These are phyloP conservation scores for Ypsolopha sequella DNA, from an alignment of 2,888 invertebrate genomes.

Conservation along the genomic window DNA sequence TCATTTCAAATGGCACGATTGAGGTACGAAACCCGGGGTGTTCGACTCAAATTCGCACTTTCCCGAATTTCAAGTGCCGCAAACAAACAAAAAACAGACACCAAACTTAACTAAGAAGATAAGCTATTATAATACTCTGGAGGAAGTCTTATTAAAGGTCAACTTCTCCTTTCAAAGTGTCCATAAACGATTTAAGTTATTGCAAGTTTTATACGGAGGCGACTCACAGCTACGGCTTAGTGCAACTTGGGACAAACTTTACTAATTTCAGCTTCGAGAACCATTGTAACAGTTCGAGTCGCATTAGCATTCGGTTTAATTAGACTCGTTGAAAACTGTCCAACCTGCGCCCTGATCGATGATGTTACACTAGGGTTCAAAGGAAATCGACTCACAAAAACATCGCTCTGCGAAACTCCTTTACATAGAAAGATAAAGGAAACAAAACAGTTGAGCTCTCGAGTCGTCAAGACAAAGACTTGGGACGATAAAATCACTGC, in stretches of 20 bases:
- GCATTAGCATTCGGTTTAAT: conserved; percentile 2
- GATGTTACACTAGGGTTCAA: not conserved
- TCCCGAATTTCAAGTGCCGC: no score
- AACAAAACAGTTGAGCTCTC: not conserved
- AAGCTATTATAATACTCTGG: no score
- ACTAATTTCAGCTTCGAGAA: conserved; percentile 1
- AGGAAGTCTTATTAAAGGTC: no score
- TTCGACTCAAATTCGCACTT: no score
- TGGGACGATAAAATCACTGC: not conserved
- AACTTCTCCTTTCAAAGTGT: no score
- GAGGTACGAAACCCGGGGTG: no score
- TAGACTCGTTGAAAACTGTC: not conserved
- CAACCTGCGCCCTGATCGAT: not conserved
- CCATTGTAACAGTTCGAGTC: conserved; percentile 1
- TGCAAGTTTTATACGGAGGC: not conserved
- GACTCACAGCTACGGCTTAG: not conserved
- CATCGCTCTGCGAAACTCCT: not conserved
- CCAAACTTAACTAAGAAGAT: no score
- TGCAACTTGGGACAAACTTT: conserved; percentile 1
- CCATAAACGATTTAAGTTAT: no score
- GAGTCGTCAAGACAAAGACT: not conserved
- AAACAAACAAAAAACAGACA: no score
- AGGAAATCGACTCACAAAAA: not conserved
- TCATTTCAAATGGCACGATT: no score
- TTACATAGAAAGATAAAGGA: not conserved